Evolutionary conservation across 1,140 invertebrate species (phyloP).

Genomic region (Drosophila rhopaloa): DNA sequence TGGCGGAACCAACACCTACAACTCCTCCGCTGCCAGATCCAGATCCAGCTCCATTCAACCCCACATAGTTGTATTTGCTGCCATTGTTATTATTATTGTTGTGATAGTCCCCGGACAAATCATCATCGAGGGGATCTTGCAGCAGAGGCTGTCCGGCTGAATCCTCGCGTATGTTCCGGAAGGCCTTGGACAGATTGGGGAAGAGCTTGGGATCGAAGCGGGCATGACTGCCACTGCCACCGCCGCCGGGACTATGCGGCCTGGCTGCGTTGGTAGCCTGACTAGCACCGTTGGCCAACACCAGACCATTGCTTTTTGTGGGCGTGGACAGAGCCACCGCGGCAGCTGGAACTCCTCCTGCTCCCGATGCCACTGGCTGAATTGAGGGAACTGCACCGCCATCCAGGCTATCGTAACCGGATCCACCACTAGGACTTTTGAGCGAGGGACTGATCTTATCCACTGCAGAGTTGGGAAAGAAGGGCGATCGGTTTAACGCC

Average conservation of each 20-base stretch:
- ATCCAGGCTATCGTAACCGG: constrained; percentile 52
- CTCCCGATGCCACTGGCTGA: neutral
- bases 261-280: constrained; percentile 22
- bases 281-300: constrained; percentile 44
- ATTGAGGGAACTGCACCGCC: constrained; percentile 4
- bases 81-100: constrained; percentile 48
- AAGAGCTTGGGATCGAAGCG: constrained; percentile 81
- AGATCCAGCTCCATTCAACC: constrained; percentile 1
- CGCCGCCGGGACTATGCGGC: constrained; percentile 27
- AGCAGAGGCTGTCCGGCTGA: constrained; percentile 5
- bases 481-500: constrained; percentile 92
- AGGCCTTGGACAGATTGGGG: constrained; percentile 77
- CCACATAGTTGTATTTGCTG: constrained; percentile 51
- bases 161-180: constrained; percentile 69
- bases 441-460: constrained; percentile 79
- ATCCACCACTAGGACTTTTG: constrained; percentile 60
- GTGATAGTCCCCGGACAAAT: constrained; percentile 61
- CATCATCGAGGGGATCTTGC: constrained; percentile 55
- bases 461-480: constrained; percentile 88
- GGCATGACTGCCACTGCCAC: constrained; percentile 38
- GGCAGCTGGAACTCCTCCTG: constrained; percentile 1
- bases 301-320: constrained; percentile 48
- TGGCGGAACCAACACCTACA: neutral
- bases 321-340: constrained; percentile 46
- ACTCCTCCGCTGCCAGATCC: constrained; percentile 8